Evolutionary conservation across 2,888 invertebrate species (phyloP).

Genomic region (Drosophila conformis): DNA sequence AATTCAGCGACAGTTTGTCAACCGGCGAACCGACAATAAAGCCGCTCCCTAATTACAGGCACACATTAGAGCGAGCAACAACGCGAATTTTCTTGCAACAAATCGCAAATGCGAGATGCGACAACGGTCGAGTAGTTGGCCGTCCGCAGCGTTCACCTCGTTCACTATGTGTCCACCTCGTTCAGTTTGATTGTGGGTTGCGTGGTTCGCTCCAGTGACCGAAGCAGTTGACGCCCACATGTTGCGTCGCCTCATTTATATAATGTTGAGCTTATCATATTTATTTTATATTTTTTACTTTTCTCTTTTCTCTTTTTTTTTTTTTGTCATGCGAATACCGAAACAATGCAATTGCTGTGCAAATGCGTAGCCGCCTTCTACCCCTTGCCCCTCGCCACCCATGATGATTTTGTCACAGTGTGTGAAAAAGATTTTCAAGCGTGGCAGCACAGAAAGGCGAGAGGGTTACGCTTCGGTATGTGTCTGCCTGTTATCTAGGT

Average conservation of each 20-base stretch:
- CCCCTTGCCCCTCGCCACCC: not conserved
- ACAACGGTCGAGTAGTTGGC: slow-evolving; percentile 58
- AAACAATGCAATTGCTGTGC: slow-evolving; percentile 74
- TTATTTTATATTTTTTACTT: not conserved
- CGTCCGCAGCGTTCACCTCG: slow-evolving; percentile 28
- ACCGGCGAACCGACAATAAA: slow-evolving; percentile 65
- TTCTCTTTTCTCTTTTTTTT: not conserved
- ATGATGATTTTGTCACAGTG: slow-evolving; percentile 46
- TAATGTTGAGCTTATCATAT: slow-evolving; percentile 50
- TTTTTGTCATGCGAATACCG: slow-evolving; percentile 51
- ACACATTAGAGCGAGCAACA: not conserved
- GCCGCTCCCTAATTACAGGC: slow-evolving; percentile 72
- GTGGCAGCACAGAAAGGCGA: slow-evolving; percentile 25
- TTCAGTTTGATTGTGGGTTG: slow-evolving; percentile 18
- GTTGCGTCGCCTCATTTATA: slow-evolving; percentile 73
- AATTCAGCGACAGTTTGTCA: slow-evolving; percentile 68
- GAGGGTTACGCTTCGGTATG: slow-evolving; percentile 56
- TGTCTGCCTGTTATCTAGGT: slow-evolving; percentile 52
- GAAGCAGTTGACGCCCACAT: slow-evolving; percentile 74
- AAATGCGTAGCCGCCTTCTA: slow-evolving; percentile 45
- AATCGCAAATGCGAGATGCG: slow-evolving; percentile 70
- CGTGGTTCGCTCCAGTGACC: slow-evolving; percentile 62
- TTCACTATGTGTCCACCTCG: slow-evolving; percentile 19
- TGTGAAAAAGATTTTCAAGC: slow-evolving; percentile 67
- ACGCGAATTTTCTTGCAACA: slow-evolving; percentile 52